phyloP scores from a whole-genome alignment of 2,797 vertebrate species.

The Syndactyla subalaris region DNA sequence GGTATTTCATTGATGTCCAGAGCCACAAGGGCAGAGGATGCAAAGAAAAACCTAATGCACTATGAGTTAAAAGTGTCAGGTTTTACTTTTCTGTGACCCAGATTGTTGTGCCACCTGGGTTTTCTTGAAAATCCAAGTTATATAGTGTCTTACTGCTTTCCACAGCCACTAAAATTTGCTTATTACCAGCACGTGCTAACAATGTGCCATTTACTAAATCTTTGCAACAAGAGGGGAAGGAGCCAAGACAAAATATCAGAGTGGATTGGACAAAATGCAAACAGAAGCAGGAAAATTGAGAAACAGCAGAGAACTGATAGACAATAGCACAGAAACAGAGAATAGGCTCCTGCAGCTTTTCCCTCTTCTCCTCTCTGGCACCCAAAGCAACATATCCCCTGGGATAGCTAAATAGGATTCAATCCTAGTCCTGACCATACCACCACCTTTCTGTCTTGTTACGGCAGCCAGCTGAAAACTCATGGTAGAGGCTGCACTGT shows the following conservation, averaged over 20 bases:
- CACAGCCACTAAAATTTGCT: background rate
- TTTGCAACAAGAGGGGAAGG: background rate
- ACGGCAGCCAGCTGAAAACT: background rate
- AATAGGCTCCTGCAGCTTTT: background rate
- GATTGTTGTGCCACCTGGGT: background rate
- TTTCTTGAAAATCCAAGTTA: background rate
- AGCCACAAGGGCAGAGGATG: background rate
- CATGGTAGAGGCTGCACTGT: accelerated
- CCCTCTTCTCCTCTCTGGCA: background rate
- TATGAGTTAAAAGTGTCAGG: background rate
- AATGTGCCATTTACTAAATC: background rate
- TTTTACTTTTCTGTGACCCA: background rate
- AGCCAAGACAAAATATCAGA: background rate
- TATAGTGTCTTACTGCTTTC: background rate
- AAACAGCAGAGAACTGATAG: background rate
- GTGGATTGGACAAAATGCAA: background rate
- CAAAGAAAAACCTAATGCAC: background rate
- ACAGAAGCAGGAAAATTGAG: background rate
- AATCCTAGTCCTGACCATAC: background rate
- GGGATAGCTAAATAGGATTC: background rate
- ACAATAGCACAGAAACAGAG: background rate
- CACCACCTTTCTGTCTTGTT: background rate
- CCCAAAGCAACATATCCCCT: background rate
- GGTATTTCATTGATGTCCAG: background rate
- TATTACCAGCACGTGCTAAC: background rate